Conservation (phyloP, 1,140 invertebrate genomes). For the Drosophila lowei region DNA sequence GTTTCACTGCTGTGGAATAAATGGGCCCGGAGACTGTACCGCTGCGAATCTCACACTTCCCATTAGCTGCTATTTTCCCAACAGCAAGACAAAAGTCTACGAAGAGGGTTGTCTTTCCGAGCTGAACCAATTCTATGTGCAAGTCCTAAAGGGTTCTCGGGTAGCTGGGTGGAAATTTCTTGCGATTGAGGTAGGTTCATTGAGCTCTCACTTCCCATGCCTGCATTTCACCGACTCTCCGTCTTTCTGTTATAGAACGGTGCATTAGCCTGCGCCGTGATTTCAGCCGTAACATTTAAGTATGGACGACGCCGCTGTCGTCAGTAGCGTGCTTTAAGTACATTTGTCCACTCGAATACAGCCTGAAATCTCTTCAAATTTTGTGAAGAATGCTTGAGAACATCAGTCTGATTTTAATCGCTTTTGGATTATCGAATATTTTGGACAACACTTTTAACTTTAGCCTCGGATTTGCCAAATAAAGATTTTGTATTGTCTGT, state of each 20-base stretch:
- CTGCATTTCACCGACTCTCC: not conserved
- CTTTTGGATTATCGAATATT: not conserved
- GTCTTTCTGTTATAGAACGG: slow-evolving; percentile 26
- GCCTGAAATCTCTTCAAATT: too few species aligned
- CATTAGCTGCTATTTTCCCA: slow-evolving; percentile 49
- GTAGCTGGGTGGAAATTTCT: slow-evolving; percentile 59
- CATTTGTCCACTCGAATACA: too few species aligned
- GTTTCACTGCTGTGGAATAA: slow-evolving; percentile 66
- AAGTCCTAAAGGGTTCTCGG: slow-evolving; percentile 31
- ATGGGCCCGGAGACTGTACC: slow-evolving; percentile 52
- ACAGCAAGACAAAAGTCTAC: slow-evolving; percentile 17
- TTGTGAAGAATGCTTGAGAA: too few species aligned
- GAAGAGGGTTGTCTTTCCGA: slow-evolving; percentile 47
- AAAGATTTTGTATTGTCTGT: not conserved
- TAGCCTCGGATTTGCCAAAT: not conserved
- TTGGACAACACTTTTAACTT: not conserved
- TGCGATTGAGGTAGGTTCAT: slow-evolving; percentile 52
- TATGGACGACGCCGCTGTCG: slow-evolving; percentile 26
- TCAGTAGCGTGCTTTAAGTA: too few species aligned
- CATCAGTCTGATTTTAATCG: not conserved
- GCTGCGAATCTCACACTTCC: slow-evolving; percentile 42
- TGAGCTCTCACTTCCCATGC: not conserved
- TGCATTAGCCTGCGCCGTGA: slow-evolving; percentile 50
- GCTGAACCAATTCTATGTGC: slow-evolving; percentile 37
- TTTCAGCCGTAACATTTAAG: slow-evolving; percentile 66